Base-by-base conservation (phyloP, 1,140 invertebrate genomes). In the Apis cerana region DNA sequence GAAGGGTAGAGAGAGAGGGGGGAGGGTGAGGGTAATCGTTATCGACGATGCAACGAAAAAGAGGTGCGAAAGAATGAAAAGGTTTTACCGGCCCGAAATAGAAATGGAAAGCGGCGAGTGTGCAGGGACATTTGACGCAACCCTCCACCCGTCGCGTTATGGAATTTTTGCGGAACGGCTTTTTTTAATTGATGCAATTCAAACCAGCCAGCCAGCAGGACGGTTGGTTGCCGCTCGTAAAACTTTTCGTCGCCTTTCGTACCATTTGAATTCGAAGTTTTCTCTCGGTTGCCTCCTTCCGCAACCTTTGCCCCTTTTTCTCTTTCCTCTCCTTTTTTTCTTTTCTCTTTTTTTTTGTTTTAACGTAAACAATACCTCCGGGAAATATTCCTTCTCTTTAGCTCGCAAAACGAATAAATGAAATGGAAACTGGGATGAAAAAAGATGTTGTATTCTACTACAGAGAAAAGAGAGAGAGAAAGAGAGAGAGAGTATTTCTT, bases 131-230 rank as follows among this genome's bases (percentile, higher is more conserved):
- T 90, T 90, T 88, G 83, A 84, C 84, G 88, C 84, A 78, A 80
- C 86, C 78, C 61, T 82, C 61, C 43, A 75, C 27, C 69, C 81
- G 17, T 75, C 74, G 71, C 75, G 76, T 89, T 86, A 89, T 91
- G 87, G 88, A 89, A 91, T 90, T 91, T 91, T 90, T 86, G 82
- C 54, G 83, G 80, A 85, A 89, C 88, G 86, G 79, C 79, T 75
- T 75, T 85, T 90, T 87, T 91, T 90, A 91, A 91, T 91, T 91
- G 87, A 88, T 88, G 88, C 88, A 85, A 90, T 88, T 90, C 85
- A 89, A 88, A 89, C 80, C 84, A 81, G 82, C 80, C 75, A 86
- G 82, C 67, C 69, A 52, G 76, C 75, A 56, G 77, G 59, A 52
- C 87, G 82, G 79, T 88, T 90, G 88, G 33, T 43, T 61, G 80